Percentiles rank a stretch among this genome's conserved stretches.
These are phyloP conservation scores for Lophotriccus pileatus DNA, from an alignment of 2,797 vertebrate species.

Conservation along the genomic window DNA sequence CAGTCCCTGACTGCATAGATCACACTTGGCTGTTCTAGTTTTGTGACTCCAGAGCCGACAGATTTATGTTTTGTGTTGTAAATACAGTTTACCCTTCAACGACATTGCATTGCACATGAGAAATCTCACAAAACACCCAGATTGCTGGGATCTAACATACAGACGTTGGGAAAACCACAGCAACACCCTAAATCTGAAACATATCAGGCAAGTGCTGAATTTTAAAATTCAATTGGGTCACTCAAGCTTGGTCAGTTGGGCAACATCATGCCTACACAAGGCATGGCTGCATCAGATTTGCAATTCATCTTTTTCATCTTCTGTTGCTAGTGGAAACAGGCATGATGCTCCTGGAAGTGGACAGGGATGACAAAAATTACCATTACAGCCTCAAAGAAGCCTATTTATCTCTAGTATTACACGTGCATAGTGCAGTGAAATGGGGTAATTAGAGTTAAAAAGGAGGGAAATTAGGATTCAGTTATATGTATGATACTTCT, in stretches of 20 bases:
- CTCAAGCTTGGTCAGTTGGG: background rate
- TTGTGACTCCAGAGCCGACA: background rate
- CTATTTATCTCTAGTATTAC: conserved; percentile 21
- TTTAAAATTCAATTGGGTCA: background rate
- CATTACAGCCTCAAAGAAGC: background rate
- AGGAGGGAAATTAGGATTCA: conserved; percentile 9
- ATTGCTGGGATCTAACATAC: background rate
- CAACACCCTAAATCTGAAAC: background rate
- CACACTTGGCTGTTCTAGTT: background rate
- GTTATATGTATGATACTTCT: background rate
- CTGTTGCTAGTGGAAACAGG: conserved; percentile 31
- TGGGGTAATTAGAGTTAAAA: conserved; percentile 22
- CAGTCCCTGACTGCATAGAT: background rate
- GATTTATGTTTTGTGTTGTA: background rate
- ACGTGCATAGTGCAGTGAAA: conserved; percentile 1
- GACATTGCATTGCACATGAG: background rate
- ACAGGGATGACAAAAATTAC: conserved; percentile 10
- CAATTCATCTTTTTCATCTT: background rate
- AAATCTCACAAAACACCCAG: background rate
- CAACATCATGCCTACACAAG: background rate
- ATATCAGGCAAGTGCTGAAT: background rate
- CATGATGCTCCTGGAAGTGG: background rate
- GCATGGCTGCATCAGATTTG: background rate
- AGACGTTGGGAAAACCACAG: background rate
- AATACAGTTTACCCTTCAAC: background rate